These are phyloP conservation scores for Stictonetta naevosa DNA, from an alignment of 2,113 vertebrate species.

Conservation along the genomic window DNA sequence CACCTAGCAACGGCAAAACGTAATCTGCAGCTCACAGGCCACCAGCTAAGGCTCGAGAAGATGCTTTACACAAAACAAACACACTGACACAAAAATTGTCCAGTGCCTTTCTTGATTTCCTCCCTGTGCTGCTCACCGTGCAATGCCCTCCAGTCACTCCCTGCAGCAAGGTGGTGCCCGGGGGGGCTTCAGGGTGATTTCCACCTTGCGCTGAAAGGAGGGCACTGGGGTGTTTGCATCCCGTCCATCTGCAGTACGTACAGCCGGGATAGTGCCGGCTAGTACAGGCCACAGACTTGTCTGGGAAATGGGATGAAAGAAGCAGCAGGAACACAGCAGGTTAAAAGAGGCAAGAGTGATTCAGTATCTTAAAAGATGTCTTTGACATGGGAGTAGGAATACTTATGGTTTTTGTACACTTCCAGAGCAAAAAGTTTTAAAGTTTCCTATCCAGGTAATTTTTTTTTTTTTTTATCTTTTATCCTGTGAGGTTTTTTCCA, in stretches of 20 bases:
- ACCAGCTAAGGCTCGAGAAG: not conserved
- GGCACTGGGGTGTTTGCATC: not conserved
- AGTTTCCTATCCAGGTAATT: not conserved
- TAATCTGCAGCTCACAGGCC: conserved; percentile 9
- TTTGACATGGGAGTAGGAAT: not conserved
- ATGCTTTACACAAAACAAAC: not conserved
- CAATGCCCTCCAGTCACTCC: not conserved
- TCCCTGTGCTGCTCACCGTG: rapidly evolving
- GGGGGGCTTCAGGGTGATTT: not conserved
- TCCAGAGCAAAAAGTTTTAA: not conserved
- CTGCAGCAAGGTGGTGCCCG: rapidly evolving
- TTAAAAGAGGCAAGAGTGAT: not conserved
- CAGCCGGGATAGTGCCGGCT: not conserved
- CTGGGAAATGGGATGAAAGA: not conserved
- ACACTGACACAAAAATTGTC: not conserved
- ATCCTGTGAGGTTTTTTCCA: not conserved
- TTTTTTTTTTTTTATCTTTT: not conserved
- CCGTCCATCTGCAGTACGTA: rapidly evolving
- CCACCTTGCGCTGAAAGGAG: rapidly evolving
- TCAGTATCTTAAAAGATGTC: not conserved
- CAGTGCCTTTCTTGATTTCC: not conserved
- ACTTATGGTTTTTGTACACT: not conserved
- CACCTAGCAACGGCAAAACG: conserved; percentile 48
- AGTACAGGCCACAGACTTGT: not conserved
- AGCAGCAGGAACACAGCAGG: not conserved